These are phyloP conservation scores for Ceyx cyanopectus DNA, from an alignment of 2,113 vertebrate genomes.

Conservation along the genomic window DNA sequence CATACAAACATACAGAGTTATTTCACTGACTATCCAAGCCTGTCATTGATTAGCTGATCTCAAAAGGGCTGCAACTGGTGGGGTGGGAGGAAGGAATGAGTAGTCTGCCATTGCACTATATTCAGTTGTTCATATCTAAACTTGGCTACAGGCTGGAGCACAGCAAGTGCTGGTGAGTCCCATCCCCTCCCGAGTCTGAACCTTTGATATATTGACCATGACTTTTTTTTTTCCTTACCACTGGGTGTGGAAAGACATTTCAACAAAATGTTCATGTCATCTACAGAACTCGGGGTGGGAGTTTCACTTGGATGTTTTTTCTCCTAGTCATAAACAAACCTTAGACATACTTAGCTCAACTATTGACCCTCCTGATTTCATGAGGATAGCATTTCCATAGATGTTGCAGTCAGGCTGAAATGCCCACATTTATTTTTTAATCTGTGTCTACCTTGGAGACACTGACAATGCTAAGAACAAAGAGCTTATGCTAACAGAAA, in stretches of 20 bases:
- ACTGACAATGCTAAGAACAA: not conserved
- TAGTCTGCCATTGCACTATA: not conserved
- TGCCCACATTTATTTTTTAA: not conserved
- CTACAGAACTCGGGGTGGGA: not conserved
- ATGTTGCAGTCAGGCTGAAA: not conserved
- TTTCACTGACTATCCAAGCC: not conserved
- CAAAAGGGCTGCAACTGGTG: not conserved
- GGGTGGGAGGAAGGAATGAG: not conserved
- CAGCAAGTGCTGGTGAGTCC: not conserved
- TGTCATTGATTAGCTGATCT: not conserved
- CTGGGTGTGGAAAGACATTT: constrained; percentile 38
- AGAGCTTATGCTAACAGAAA: not conserved
- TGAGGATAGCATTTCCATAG: not conserved
- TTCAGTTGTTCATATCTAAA: not conserved
- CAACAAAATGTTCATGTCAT: not conserved
- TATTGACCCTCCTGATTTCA: constrained; percentile 18
- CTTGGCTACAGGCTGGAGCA: not conserved
- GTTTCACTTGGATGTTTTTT: not conserved
- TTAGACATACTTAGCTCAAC: constrained; percentile 7
- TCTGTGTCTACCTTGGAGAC: not conserved
- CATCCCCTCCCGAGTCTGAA: not conserved
- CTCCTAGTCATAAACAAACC: not conserved
- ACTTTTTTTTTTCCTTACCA: not conserved
- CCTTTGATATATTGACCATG: not conserved
- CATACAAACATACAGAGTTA: not conserved